Base-by-base conservation (phyloP, 2,888 invertebrate species). In the Melieria omissa region DNA sequence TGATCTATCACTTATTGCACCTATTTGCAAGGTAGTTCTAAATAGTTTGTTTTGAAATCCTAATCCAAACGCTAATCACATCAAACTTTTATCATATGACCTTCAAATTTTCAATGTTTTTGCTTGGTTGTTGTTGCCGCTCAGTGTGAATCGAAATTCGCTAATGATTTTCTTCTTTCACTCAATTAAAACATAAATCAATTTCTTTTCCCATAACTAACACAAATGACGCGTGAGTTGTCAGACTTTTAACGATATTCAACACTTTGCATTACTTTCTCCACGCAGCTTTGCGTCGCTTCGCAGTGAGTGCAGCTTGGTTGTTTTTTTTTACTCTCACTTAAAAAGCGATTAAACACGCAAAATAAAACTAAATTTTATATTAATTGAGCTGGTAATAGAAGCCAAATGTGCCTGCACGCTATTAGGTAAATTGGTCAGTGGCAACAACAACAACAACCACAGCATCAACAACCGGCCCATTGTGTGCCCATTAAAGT, bases 281-380 rank as follows among this genome's bases (percentile, higher is more conserved):
- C 64, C 49, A 42, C 61, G 62, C 41, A 62, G 9, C 45, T 42
- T 29, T 29, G 29, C 29, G 29, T 29, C 29, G 29, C 29, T 29
- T 29, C 29, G 29, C 29, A 29, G 29, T 29, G 29, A 29, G 29
- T 29, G 29, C n/a, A 29, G 14, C 5, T 42, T 58, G 57, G 3
- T 10, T 44, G 29, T 42, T 58, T 60, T 42, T 42, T 14, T 71
- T 42, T 73, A 80, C 81, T 82, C 80, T 80, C 81, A 77, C 78
- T 82, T 79, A 74, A 79, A 79, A 75, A 65, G 69, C 67, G 72
- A 77, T 79, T 79, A 76, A 76, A 76, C 67, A 71, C 72, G 78
- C 73, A 62, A 62, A 61, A 54, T 58, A 44, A 46, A 12, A 47
- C 12, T 16, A 14, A 57, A 57, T 1, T 0, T 12, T 4, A 63